Evolutionary conservation across 2,113 vertebrate genomes (phyloP), one percentile per base, ranked within the genome.

Genomic region (Carlito syrichta): DNA sequence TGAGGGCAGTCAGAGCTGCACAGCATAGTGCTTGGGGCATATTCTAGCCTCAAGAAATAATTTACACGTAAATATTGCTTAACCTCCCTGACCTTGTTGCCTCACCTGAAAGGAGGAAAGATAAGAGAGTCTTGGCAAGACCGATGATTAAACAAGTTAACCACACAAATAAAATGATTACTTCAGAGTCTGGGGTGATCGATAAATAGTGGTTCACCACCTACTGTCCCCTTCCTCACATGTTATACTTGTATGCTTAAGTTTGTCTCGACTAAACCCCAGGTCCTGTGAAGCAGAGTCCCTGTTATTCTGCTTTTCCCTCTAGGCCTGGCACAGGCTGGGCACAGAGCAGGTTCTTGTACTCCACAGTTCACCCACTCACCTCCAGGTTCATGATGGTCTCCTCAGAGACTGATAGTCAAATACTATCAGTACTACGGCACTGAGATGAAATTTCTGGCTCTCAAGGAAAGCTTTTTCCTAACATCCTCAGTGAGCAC

Each of bases 171-270:
- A 32, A 43, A 50, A 40, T 2, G 30, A 63, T 5, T 27, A 58
- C 2, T 14, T 48, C 86, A 54, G 86, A 63, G 76, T 20, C 45
- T 25, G 43, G 23, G n/a, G 35, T 60, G 22, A 50, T 83, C 23
- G 9, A 45, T 71, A 62, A 20, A 89, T 6, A 13, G 23, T 2
- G 14, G 23, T 19, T 66, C 52, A 5, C 27, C 12, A 14, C 63
- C 50, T 9, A 50, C 0, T 7, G 4, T 25, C 13, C 14, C 35
- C n/a, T 20, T 50, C 9, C 27, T 38, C 0, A 32, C 2, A 2
- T 2, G 0, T 43, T 20, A 43, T 2, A 35, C 12, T 45, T 45
- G 38, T 27, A 17, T 30, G 5, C 54, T 73, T 66, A 7, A 6
- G 69, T 43, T 19, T 40, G 32, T 40, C 48, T 71, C 30, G 27